Evolutionary conservation across 2,797 vertebrate species (phyloP).

Genomic region (Pteropus rufus): DNA sequence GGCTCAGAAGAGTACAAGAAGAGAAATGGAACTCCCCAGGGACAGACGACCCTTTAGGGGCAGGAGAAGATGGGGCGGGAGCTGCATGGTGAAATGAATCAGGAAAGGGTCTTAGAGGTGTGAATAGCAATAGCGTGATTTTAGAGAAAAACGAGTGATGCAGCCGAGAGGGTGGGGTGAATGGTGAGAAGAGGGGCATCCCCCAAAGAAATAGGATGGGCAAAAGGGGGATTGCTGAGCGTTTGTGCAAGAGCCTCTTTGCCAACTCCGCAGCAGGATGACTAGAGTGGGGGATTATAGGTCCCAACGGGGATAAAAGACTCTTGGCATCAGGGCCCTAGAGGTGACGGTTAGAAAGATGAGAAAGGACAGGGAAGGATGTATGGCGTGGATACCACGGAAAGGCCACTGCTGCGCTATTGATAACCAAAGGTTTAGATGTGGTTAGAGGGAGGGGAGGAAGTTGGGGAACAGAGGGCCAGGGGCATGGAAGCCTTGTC

Average conservation of each 20-base stretch:
- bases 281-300: not conserved
- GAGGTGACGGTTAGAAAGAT: not conserved
- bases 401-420: fast-evolving
- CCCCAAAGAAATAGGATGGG: not conserved
- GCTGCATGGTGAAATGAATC: not conserved
- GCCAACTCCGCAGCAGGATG: not conserved
- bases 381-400: too few relatives aligned
- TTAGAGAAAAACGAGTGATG: not conserved
- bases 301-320: not conserved
- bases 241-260: not conserved
- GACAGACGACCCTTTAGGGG: not conserved
- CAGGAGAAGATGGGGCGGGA: not conserved
- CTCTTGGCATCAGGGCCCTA: not conserved
- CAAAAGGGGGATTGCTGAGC: not conserved
- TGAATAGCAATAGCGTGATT: not conserved
- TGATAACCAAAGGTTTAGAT: not conserved
- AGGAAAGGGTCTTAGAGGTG: not conserved
- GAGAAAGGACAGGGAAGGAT: not conserved
- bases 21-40: not conserved
- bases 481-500: not conserved
- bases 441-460: not conserved
- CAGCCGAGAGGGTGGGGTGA: not conserved
- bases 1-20: not conserved
- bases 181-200: not conserved
- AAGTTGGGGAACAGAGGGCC: not conserved